Evolutionary conservation across 1,140 invertebrate species (phyloP), one percentile per base, ranked within the genome.

Genomic region (Cyrtorhinus lividipennis): DNA sequence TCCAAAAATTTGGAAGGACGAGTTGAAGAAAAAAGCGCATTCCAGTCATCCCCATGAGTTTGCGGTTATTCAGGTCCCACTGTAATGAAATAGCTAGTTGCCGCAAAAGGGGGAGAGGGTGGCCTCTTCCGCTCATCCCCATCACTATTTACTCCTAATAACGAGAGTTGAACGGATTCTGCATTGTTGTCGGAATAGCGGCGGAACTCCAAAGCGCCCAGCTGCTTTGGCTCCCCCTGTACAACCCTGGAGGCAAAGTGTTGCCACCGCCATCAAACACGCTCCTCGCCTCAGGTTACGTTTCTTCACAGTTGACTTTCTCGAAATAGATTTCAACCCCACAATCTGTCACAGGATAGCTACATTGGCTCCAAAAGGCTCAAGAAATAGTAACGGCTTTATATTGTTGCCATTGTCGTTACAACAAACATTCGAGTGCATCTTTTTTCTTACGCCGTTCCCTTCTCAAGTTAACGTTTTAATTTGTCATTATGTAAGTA

Each of bases 81-180:
- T n/a, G n/a, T n/a, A n/a, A n/a, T n/a, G n/a, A n/a, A n/a, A n/a
- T n/a, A n/a, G n/a, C n/a, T n/a, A 13, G 48, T 53, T 53, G 20
- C 48, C 10, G 48, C 20, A 5, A 15, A 5, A 3, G 48, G 10
- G 3, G 48, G 5, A 53, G 48, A 53, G 48, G 48, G 12, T 20
- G 10, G 10, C 20, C 8, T 53, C 48, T 22, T 20, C 48, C n/a
- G 38, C n/a, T n/a, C n/a, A 44, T 44, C 38, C n/a, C 38, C n/a
- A n/a, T 44, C 38, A 10, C 48, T 53, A 53, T 53, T 53, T 53
- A 53, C 48, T 20, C 48, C 48, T 53, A 53, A 53, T 53, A 53
- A 53, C 48, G 48, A 53, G 8, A 53, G 20, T 53, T 53, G 48
- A 53, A 53, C 48, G 48, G 48, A 53, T 53, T 53, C 48, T 20